Evolutionary conservation across 2,797 vertebrate genomes (phyloP).

Genomic region (Enteromius afrohamiltoni): DNA sequence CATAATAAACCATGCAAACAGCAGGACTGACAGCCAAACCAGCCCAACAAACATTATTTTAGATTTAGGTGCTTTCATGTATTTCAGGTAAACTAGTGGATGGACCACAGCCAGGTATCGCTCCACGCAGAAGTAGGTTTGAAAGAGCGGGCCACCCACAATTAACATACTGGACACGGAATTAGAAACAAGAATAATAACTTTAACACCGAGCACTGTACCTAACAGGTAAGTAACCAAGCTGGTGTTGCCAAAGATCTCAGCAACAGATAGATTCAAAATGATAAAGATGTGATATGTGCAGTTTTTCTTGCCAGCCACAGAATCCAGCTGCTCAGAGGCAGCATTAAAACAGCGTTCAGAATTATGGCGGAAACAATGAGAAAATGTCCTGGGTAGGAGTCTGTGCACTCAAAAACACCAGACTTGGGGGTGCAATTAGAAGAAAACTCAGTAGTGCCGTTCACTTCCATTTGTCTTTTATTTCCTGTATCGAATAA

Average conservation of each 20-base stretch:
- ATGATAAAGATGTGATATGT: background rate
- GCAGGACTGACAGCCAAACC: slow-evolving; percentile 8
- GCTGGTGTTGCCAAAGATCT: background rate
- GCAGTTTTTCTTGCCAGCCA: background rate
- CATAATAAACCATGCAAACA: background rate
- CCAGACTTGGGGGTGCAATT: background rate
- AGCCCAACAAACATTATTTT: background rate
- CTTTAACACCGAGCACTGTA: background rate
- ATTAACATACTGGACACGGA: background rate
- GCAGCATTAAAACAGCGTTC: background rate
- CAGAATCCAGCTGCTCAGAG: slow-evolving; percentile 31
- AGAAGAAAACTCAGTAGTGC: background rate
- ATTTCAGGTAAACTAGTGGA: slow-evolving; percentile 27
- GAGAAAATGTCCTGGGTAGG: background rate
- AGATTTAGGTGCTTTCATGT: background rate
- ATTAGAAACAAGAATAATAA: background rate
- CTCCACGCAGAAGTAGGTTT: slow-evolving; percentile 33
- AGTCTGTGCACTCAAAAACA: background rate
- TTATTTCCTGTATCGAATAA: background rate
- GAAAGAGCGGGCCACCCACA: slow-evolving; percentile 25
- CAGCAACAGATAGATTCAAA: slow-evolving; percentile 17
- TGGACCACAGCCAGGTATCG: slow-evolving; percentile 39
- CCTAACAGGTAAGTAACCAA: background rate
- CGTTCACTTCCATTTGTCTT: background rate
- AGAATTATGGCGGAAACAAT: background rate